Evolutionary conservation across 2,888 invertebrate species (phyloP), one percentile per base, ranked within the genome.

Genomic region (Ophion ventricosus): DNA sequence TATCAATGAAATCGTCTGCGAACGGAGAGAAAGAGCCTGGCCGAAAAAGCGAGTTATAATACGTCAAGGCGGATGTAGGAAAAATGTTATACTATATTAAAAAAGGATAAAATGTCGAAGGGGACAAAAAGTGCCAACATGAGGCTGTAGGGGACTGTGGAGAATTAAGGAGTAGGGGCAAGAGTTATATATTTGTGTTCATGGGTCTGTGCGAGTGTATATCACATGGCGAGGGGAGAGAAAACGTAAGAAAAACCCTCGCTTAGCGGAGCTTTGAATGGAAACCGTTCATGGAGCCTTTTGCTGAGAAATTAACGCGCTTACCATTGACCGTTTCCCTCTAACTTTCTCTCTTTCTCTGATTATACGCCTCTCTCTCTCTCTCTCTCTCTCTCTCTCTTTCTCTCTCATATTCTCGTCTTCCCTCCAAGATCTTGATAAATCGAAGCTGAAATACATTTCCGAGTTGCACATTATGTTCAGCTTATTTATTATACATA

Each of bases 371-470:
- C 72, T 63, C 35, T 69, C 49, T 20, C 75, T 59, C 75, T 69
- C 64, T 35, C 57, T 70, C 67, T 67, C 63, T 70, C 20, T 61
- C 40, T 63, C 20, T 63, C 20, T 63, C 56, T 20, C 40, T 49
- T 54, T 57, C 43, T 5, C 49, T 40, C 66, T 72, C 79, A 79
- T 80, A 82, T 87, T 86, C 85, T 86, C n/a, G n/a, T n/a, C n/a
- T n/a, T n/a, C n/a, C n/a, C n/a, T n/a, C n/a, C n/a, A n/a, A n/a
- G n/a, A n/a, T n/a, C n/a, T n/a, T n/a, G n/a, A n/a, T n/a, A n/a
- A n/a, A n/a, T n/a, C n/a, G n/a, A n/a, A n/a, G n/a, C n/a, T n/a
- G n/a, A n/a, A n/a, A n/a, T n/a, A n/a, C n/a, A n/a, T n/a, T n/a
- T n/a, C n/a, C n/a, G n/a, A n/a, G n/a, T n/a, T n/a, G n/a, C n/a